Evolutionary conservation across 1,140 invertebrate species (phyloP), one percentile per base, ranked within the genome.

Genomic region (Babylonia areolata): DNA sequence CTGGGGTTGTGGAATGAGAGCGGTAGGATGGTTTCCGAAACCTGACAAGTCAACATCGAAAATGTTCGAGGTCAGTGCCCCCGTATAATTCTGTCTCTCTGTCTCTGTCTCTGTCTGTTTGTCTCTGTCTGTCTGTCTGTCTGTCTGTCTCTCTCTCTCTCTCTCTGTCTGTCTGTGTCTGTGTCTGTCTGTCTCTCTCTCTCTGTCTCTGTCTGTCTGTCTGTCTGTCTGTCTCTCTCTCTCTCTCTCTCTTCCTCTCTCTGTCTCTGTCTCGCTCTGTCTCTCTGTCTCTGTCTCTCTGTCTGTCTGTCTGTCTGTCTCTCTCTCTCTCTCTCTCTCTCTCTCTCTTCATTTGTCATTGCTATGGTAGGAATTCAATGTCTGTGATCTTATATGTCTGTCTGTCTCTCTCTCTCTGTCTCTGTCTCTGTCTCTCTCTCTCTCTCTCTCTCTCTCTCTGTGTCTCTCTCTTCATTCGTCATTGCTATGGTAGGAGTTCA

Each of bases 301-400:
- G 15, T 69, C 64, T 69, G 15, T 69, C 64, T 69, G 15, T 69
- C 64, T 69, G 15, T 69, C 64, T 69, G 15, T 6, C 5, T 69
- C 64, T 69, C 64, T 69, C 64, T 69, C 64, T 69, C 64, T 69
- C 64, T 69, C 64, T 69, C 64, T 69, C 64, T 69, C 64, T 69
- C 64, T 69, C 64, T 69, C 64, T 69, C 64, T 51, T 17, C 15
- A 5, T 46, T 5, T 46, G 42, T 46, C 42, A n/a, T n/a, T n/a
- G n/a, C n/a, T n/a, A n/a, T n/a, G n/a, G n/a, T n/a, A n/a, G n/a
- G n/a, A n/a, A n/a, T n/a, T n/a, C n/a, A n/a, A n/a, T n/a, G n/a
- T n/a, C n/a, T n/a, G n/a, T n/a, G n/a, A n/a, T 46, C 42, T 46
- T 15, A 46, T 46, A 6, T 15, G 9, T 17, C 17, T 17, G 0